Conservation (phyloP, 2,113 vertebrate genomes). For the Thalassoma bifasciatum region DNA sequence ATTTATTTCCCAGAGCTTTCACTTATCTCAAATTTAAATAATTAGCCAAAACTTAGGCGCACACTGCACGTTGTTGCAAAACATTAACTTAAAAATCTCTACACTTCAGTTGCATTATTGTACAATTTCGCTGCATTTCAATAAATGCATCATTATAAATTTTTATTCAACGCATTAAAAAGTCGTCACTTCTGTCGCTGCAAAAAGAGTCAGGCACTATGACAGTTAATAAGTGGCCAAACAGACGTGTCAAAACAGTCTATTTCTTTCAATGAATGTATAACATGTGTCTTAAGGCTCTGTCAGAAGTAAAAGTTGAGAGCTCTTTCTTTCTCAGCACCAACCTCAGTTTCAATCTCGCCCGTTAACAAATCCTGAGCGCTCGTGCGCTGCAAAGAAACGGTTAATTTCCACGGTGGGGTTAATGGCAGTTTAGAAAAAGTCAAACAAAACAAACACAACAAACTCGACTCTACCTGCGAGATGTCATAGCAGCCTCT, state of each 20-base stretch:
- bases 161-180: not conserved
- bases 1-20: no score
- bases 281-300: constrained; percentile 4
- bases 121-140: not conserved
- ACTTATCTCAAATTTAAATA: no score
- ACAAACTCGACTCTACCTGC: constrained; percentile 81
- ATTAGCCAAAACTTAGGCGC: no score
- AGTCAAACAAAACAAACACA: constrained; percentile 1
- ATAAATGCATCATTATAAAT: not conserved
- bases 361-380: not conserved
- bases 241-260: not conserved
- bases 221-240: not conserved
- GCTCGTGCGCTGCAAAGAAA: not conserved
- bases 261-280: not conserved
- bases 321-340: constrained; percentile 5
- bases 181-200: not conserved
- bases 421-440: not conserved
- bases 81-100: no score
- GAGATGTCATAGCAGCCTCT: constrained; percentile 87
- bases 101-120: not conserved
- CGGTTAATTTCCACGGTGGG: not conserved
- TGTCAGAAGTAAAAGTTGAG: constrained; percentile 47
- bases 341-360: constrained; percentile 11
- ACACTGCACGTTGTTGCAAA: no score
- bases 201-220: not conserved